Conservation (phyloP, 2,113 vertebrate species). For the Probosciger aterrimus region DNA sequence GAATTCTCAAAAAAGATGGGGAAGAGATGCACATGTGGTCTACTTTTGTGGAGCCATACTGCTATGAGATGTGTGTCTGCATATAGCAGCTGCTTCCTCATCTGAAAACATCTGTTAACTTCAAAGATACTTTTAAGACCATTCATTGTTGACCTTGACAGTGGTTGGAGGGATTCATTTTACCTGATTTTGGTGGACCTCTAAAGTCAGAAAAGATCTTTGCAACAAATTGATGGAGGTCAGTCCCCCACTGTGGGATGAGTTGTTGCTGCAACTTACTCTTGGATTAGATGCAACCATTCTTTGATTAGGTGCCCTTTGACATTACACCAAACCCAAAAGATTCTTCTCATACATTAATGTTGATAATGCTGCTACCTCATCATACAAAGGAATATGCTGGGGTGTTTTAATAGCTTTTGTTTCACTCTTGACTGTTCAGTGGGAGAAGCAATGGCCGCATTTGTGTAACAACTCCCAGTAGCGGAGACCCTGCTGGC, state of each 20-base stretch:
- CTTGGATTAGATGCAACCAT: not conserved
- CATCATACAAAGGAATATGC: not conserved
- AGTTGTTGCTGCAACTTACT: not conserved
- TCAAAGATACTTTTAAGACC: not conserved
- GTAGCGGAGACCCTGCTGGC: not conserved
- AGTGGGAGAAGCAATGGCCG: not conserved
- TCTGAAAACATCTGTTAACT: not conserved
- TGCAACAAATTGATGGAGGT: not conserved
- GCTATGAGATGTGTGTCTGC: not conserved
- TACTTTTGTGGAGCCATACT: not conserved
- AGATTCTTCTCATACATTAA: not conserved
- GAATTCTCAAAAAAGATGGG: not conserved
- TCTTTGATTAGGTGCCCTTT: not conserved
- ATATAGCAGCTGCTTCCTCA: not conserved
- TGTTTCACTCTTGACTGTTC: not conserved
- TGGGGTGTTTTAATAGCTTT: not conserved
- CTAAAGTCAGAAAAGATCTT: not conserved
- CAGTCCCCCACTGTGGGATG: not conserved
- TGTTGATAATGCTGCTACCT: not conserved
- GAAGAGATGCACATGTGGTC: not conserved
- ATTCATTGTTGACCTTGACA: not conserved
- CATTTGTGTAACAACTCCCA: not conserved
- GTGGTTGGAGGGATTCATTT: not conserved
- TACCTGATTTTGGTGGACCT: not conserved
- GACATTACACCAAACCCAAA: not conserved